phyloP scores from a whole-genome alignment of 2,113 vertebrate species.

The Eira barbara region DNA sequence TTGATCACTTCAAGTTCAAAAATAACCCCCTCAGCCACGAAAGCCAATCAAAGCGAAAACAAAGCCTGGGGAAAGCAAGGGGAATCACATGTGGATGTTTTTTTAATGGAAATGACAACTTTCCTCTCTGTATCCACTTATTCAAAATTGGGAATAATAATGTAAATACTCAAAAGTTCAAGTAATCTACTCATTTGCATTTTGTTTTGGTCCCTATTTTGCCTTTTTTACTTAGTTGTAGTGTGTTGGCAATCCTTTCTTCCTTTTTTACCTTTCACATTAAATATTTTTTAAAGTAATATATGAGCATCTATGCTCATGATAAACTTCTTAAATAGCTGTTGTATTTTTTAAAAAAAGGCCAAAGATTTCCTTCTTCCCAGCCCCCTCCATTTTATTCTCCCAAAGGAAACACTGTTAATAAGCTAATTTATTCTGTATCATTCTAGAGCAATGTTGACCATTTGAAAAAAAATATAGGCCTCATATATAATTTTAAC shows the following conservation, averaged over 20 bases:
- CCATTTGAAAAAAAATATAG: not conserved
- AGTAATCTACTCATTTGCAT: not conserved
- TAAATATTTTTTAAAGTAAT: not conserved
- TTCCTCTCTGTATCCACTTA: not conserved
- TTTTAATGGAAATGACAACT: not conserved
- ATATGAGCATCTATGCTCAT: not conserved
- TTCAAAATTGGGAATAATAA: not conserved
- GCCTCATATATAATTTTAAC: not conserved
- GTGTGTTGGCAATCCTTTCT: not conserved
- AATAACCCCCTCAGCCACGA: not conserved
- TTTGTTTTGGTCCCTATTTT: not conserved
- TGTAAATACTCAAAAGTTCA: not conserved
- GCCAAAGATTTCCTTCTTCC: not conserved
- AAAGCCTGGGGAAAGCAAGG: not conserved
- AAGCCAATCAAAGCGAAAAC: not conserved
- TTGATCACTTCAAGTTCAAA: not conserved
- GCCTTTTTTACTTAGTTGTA: not conserved
- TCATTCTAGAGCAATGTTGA: not conserved
- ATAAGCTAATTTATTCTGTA: not conserved
- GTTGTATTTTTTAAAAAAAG: not conserved
- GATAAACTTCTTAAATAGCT: not conserved
- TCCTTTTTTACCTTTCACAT: not conserved
- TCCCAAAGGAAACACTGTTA: not conserved
- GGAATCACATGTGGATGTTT: not conserved
- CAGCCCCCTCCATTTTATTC: not conserved